Base-by-base conservation (phyloP, 1,140 invertebrate species). In the Oncopodura yosiiana region DNA sequence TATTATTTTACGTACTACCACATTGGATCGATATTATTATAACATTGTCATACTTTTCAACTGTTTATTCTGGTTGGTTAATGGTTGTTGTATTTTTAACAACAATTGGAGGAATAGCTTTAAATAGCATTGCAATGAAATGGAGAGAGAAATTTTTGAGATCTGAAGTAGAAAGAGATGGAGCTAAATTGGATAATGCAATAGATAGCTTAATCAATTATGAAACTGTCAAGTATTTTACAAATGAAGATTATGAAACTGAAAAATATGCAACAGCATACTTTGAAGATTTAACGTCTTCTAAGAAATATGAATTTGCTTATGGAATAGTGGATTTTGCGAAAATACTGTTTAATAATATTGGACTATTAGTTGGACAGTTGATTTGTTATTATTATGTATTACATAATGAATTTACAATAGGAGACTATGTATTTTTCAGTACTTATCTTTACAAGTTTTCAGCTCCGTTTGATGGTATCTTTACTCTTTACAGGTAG, bases 191-290 rank as follows among this genome's bases (percentile, higher is more conserved):
- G 11, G 3, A 24, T 3, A 21, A 18, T 5, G 6, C 23, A 21
- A 32, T 3, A 0, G 94, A 97, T 69, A 94, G 93, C n/a, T 73
- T 98, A 30, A 75, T 97, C 0, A 98, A 97, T 73, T 97, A 93
- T 74, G 93, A 97, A 74, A 97, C 94, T 5, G 93, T 96, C 0
- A 98, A 97, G 71, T 96, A 97, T 73, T 97, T 96, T 67, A 86
- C 85, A 23, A 90, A 90, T 19, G 93, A 97, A 71, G 66, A 78
- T 8, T 94, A 92, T 70, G 94, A 97, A 77, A 83, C 90, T 0
- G 71, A 86, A 42, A 77, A 81, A 39, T 97, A 94, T 67, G 76
- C 78, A 58, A 80, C 84, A 36, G 82, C 87, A 18, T 49, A 36
- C 26, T 16, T 16, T 18, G 26, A 30, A 12, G n/a, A 49, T 5